Evolutionary conservation across 2,888 invertebrate genomes (phyloP).

Genomic region (Zygaena filipendulae): DNA sequence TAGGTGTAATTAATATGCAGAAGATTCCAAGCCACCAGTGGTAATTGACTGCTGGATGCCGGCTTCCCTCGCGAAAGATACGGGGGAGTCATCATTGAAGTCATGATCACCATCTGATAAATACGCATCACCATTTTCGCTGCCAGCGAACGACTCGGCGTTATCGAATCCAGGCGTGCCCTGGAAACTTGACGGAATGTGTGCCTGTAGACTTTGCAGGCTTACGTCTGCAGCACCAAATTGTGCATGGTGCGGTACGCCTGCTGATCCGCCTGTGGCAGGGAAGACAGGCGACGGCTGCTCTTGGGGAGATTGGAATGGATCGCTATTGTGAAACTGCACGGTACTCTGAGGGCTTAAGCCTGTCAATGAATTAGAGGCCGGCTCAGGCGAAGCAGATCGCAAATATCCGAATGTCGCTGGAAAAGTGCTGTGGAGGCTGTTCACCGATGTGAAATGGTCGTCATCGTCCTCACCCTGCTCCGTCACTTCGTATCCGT

Average conservation of each 20-base stretch:
- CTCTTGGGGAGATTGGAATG: slow-evolving; percentile 30
- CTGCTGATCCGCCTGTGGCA: slow-evolving; percentile 24
- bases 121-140: slow-evolving; percentile 25
- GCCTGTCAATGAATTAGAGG: slow-evolving; percentile 33
- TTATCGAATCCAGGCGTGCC: slow-evolving; percentile 28
- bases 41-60: slow-evolving; percentile 45
- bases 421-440: slow-evolving; percentile 39
- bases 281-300: slow-evolving; percentile 31
- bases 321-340: slow-evolving; percentile 27
- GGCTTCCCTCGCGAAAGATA: slow-evolving; percentile 43
- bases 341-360: slow-evolving; percentile 29
- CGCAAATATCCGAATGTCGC: slow-evolving; percentile 39
- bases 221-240: slow-evolving; percentile 2
- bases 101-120: slow-evolving; percentile 25
- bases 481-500: slow-evolving; percentile 56
- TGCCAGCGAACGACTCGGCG: slow-evolving; percentile 28
- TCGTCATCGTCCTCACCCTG: slow-evolving; percentile 44
- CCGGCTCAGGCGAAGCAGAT: slow-evolving; percentile 27
- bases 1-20: too few species aligned
- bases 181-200: background rate
- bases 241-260: slow-evolving; percentile 24
- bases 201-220: too few species aligned
- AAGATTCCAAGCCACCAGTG: slow-evolving; percentile 41
- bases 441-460: slow-evolving; percentile 38
- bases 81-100: slow-evolving; percentile 31